Percentiles rank a stretch among this genome's conserved stretches.
phyloP scores from a whole-genome alignment of 2,113 vertebrate species.

The Lophotis ruficrista region DNA sequence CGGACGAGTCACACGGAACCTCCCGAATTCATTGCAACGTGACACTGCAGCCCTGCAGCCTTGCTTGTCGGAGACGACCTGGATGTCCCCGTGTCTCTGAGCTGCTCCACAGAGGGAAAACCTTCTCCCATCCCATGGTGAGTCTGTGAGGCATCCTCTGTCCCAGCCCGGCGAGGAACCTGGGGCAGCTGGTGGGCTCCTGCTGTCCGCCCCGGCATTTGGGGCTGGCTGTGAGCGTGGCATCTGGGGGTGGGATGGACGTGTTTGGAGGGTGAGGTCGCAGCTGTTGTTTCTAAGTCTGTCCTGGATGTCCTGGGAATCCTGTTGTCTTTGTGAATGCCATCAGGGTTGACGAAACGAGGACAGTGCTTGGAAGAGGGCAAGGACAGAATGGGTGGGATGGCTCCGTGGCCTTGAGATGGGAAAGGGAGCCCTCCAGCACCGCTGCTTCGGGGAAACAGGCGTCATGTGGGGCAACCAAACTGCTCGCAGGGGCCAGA shows the following conservation, averaged over 20 bases:
- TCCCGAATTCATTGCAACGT: fast-evolving
- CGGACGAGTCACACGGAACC: not conserved
- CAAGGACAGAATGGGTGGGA: not conserved
- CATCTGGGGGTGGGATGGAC: not conserved
- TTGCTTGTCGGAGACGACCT: not conserved
- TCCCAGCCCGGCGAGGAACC: not conserved
- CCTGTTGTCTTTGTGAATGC: conserved; percentile 13
- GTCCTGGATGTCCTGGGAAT: conserved; percentile 28
- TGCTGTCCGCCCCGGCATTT: not conserved
- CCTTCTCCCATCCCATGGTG: not conserved
- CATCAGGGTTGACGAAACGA: fast-evolving
- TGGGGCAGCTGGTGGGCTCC: not conserved
- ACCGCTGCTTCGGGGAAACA: not conserved
- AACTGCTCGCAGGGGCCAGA: not conserved
- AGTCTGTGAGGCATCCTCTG: not conserved
- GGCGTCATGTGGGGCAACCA: not conserved
- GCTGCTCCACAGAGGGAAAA: not conserved
- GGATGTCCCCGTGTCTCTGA: not conserved
- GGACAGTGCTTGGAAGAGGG: not conserved
- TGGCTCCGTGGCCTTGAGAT: not conserved
- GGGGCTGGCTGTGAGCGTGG: not conserved
- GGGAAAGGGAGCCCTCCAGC: not conserved
- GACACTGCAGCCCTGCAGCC: not conserved
- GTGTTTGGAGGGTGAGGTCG: not conserved
- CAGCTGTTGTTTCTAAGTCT: conserved; percentile 61